Percentiles rank a stretch among this genome's conserved stretches.
Evolutionary conservation across 1,140 invertebrate genomes (phyloP).

Genomic region (Brachystomella parvula): DNA sequence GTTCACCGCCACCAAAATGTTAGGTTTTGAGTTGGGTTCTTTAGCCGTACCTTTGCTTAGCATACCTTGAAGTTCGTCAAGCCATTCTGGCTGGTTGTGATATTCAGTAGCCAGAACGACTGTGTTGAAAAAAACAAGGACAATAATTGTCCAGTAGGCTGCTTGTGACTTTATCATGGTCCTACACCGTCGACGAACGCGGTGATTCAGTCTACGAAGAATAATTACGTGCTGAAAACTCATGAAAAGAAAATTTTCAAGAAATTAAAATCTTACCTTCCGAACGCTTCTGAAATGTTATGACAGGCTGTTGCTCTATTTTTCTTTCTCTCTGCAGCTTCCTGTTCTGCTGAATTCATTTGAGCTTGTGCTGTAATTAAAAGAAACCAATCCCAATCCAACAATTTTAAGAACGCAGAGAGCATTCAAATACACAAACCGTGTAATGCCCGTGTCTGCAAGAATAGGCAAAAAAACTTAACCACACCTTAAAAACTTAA

Average conservation of each 20-base stretch:
- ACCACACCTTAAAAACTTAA: no score
- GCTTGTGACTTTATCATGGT: conserved; percentile 85
- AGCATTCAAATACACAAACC: no score
- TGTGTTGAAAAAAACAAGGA: conserved; percentile 90
- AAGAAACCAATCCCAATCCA: no score
- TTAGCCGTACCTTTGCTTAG: not conserved
- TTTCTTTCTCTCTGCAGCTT: not conserved
- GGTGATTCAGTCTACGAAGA: conserved; percentile 15
- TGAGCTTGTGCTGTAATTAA: not conserved
- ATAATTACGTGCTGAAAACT: not conserved
- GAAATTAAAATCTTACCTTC: not conserved
- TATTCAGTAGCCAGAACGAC: conserved; percentile 95
- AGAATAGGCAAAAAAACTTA: no score
- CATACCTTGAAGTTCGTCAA: conserved; percentile 91
- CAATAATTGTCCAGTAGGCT: conserved; percentile 97
- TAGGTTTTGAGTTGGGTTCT: no score
- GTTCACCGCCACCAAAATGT: no score
- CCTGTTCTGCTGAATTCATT: not conserved
- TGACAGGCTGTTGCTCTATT: not conserved
- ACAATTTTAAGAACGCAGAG: no score
- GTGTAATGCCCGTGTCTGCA: no score
- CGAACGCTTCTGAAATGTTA: no score
- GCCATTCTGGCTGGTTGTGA: conserved; percentile 83
- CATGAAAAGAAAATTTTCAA: not conserved
- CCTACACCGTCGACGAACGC: conserved; percentile 9